These are phyloP conservation scores for Stenurella melanura DNA, from an alignment of 2,888 invertebrate species.

Conservation along the genomic window DNA sequence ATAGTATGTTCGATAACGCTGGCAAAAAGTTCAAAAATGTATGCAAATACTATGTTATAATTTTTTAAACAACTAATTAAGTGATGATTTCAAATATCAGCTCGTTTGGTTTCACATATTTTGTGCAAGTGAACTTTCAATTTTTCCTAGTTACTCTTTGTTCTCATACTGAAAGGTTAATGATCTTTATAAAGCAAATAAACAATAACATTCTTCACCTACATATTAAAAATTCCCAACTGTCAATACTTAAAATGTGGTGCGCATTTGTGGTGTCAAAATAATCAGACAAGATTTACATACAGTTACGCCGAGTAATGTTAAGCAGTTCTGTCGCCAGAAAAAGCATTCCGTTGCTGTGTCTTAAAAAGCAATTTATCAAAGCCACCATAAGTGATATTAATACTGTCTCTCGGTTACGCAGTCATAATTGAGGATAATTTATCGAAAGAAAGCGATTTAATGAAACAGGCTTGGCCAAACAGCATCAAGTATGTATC, in stretches of 20 bases:
- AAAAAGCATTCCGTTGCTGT: conserved; percentile 1
- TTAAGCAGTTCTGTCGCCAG: neutral
- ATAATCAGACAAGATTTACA: conserved; percentile 10
- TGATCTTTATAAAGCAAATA: too few species aligned
- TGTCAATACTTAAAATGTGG: neutral
- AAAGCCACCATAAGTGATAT: conserved; percentile 11
- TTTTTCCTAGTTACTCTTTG: too few species aligned
- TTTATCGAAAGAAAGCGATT: conserved; percentile 26
- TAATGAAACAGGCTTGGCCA: conserved; percentile 18
- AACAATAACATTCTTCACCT: too few species aligned
- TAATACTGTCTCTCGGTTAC: conserved; percentile 21
- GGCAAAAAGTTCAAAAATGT: too few species aligned
- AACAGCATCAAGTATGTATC: conserved; percentile 23
- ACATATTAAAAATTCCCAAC: neutral
- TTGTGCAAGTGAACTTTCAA: too few species aligned
- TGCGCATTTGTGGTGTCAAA: conserved; percentile 4
- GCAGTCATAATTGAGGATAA: conserved; percentile 32
- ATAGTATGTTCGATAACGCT: too few species aligned
- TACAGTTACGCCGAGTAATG: neutral
- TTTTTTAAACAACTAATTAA: too few species aligned
- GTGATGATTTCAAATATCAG: too few species aligned
- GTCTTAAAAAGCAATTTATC: conserved; percentile 16
- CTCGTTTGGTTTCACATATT: too few species aligned
- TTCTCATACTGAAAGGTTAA: too few species aligned
- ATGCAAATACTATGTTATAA: too few species aligned